Conservation (phyloP, 2,888 invertebrate species). For the Criorhina ranunculi region DNA sequence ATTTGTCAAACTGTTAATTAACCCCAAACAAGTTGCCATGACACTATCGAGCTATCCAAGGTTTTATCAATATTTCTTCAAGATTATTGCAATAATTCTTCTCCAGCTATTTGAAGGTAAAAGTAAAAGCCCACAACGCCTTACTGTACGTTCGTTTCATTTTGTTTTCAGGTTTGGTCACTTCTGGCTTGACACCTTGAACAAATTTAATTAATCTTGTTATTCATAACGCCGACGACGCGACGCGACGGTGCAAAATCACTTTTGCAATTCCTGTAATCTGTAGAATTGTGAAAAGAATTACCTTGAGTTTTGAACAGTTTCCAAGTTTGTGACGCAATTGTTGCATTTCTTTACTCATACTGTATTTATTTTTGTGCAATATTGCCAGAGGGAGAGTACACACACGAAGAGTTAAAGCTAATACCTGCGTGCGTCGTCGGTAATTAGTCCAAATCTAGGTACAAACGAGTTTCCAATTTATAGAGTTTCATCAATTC, state of each 20-base stretch:
- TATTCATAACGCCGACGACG: background rate
- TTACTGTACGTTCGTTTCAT: background rate
- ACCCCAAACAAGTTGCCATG: background rate
- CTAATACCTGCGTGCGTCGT: constrained; percentile 12
- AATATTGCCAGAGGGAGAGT: constrained; percentile 5
- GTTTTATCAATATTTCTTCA: constrained; percentile 6
- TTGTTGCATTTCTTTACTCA: background rate
- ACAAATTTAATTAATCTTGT: constrained; percentile 6
- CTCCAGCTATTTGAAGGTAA: background rate
- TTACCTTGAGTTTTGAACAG: background rate
- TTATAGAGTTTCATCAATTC: constrained; percentile 30
- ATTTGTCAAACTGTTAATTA: no score
- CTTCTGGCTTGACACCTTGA: constrained; percentile 13
- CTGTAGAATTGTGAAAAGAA: constrained; percentile 11
- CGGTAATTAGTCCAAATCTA: constrained; percentile 44
- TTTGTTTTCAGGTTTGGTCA: constrained; percentile 9
- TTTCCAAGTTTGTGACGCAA: background rate
- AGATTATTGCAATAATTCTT: background rate
- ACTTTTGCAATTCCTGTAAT: background rate
- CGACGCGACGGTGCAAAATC: no score
- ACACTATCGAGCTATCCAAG: background rate
- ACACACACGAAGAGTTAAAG: constrained; percentile 24
- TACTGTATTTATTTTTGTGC: constrained; percentile 8
- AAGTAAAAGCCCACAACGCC: background rate
- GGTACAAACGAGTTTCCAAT: constrained; percentile 60